Evolutionary conservation across 2,888 invertebrate species (phyloP).

Genomic region (Apomyelois bistriatella): DNA sequence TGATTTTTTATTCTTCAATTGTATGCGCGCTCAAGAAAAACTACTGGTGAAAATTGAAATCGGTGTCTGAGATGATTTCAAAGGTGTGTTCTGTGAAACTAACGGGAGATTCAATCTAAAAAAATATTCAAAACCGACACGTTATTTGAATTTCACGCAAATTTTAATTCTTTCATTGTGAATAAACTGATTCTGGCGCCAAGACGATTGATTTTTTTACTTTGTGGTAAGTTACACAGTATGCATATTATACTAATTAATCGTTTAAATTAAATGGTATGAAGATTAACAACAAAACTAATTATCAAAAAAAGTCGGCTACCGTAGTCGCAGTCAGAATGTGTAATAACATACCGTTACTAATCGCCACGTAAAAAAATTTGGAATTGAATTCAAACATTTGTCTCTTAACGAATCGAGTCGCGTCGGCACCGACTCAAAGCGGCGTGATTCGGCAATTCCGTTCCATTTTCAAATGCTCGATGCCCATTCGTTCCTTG

Average conservation of each 20-base stretch:
- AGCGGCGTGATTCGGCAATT: conserved; percentile 77
- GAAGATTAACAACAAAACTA: conserved; percentile 59
- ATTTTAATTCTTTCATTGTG: neutral
- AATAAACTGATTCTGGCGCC: neutral
- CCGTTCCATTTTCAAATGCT: conserved; percentile 69
- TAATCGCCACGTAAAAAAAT: conserved; percentile 66
- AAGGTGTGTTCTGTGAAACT: neutral
- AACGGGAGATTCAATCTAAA: neutral
- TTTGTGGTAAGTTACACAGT: neutral
- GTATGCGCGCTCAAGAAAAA: conserved; percentile 8
- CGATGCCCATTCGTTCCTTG: conserved; percentile 76
- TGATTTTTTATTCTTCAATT: conserved; percentile 25
- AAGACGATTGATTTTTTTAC: neutral
- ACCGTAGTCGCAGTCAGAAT: conserved; percentile 58
- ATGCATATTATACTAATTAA: conserved; percentile 28
- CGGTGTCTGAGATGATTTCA: neutral
- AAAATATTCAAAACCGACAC: too few relatives aligned
- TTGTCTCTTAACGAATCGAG: conserved; percentile 79
- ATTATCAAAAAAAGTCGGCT: conserved; percentile 57
- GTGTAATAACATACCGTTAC: conserved; percentile 67
- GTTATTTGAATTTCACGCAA: neutral
- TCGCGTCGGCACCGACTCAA: conserved; percentile 69
- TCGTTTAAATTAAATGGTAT: conserved; percentile 36
- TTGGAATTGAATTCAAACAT: conserved; percentile 77
- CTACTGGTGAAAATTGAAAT: conserved; percentile 7